Evolutionary conservation across 2,888 invertebrate species (phyloP), one percentile per base, ranked within the genome.

Genomic region (Halictus quadricinctus): DNA sequence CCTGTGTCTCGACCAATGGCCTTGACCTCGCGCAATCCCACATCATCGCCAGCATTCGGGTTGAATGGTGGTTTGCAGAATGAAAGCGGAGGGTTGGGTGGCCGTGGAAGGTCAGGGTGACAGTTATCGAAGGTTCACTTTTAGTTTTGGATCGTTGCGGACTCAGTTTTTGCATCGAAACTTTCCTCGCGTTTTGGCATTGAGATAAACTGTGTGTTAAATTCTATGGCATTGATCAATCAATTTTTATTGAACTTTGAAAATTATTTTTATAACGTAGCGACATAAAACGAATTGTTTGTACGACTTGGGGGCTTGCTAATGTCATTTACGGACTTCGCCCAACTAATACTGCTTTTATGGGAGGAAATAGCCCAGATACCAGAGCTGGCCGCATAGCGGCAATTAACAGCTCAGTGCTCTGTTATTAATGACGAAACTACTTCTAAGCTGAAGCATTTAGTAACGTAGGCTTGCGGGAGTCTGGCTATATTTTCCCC

Each of bases 31-130:
- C 54, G 21, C 84, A 76, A 64, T 69, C 72, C 79, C 82, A 70
- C 86, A 85, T 85, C 80, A 80, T 81, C 75, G 80, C 41, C 72
- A 36, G 72, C 72, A 72, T 80, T 82, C 80, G 79, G 66, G 77
- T n/a, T 80, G 80, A 81, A 84, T 76, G 79, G 81, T 78, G 86
- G 77, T 72, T 78, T 64, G 46, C 69, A 75, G 79, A 79, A 75
- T 60, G 86, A 86, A 85, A 86, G 72, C 79, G 82, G 75, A 79
- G 77, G 86, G 85, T 78, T 85, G 86, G 86, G 86, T 82, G 82
- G 77, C 78, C 86, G 75, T 60, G 64, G 79, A 80, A 80, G 86
- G 86, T 86, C 86, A 86, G 86, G 82, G 82, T 73, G 86, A 86
- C 79, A 79, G 86, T 76, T 60, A 73, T 60, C 76, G 21, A 41